Conservation (phyloP, 2,888 invertebrate species). For the Hirtodrosophila alboralis region DNA sequence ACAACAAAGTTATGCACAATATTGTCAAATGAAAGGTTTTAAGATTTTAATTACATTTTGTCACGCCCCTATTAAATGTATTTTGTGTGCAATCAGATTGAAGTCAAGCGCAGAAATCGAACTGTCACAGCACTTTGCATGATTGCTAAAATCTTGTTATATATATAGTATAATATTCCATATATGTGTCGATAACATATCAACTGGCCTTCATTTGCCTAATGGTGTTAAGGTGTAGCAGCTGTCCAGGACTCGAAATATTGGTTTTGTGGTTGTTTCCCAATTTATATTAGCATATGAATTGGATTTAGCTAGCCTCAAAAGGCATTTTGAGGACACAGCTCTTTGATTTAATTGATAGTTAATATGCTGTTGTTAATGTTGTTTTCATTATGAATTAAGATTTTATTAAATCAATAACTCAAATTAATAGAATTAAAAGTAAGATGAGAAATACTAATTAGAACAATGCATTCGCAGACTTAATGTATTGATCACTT, state of each 20-base stretch:
- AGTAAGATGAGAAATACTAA: too few relatives aligned
- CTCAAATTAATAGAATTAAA: background rate
- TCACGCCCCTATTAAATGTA: constrained; percentile 31
- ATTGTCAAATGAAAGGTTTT: background rate
- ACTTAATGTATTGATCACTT: too few relatives aligned
- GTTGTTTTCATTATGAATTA: background rate
- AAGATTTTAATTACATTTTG: constrained; percentile 60
- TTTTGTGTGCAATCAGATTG: constrained; percentile 38
- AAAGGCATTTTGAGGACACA: constrained; percentile 18
- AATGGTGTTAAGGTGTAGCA: constrained; percentile 38
- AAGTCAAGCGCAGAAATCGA: constrained; percentile 33
- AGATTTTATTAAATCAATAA: background rate
- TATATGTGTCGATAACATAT: constrained; percentile 31
- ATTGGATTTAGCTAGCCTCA: constrained; percentile 20
- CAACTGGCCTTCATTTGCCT: constrained; percentile 36
- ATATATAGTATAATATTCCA: too few relatives aligned
- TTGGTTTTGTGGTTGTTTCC: background rate
- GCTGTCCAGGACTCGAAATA: constrained; percentile 13
- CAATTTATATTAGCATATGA: constrained; percentile 45
- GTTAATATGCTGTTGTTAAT: constrained; percentile 3
- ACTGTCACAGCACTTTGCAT: constrained; percentile 60
- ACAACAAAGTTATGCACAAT: constrained; percentile 4
- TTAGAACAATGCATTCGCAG: too few relatives aligned
- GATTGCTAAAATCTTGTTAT: constrained; percentile 50
- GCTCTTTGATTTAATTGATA: constrained; percentile 1